Percentiles rank a stretch among this genome's conserved stretches.
Conservation (phyloP, 2,888 invertebrate genomes). For the Drosophila recens region DNA sequence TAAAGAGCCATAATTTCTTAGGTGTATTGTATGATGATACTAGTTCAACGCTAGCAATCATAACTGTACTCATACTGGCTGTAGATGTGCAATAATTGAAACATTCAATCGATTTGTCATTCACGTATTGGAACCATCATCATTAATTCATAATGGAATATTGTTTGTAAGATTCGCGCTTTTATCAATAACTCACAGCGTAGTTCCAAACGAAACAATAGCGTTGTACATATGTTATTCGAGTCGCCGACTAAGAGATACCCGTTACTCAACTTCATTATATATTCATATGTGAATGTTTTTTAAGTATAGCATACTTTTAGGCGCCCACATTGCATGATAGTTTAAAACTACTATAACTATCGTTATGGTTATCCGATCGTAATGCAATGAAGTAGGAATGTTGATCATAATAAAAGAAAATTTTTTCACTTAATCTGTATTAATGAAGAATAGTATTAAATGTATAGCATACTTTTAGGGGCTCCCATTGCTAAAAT, state of each 20-base stretch:
- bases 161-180: slow-evolving; percentile 6
- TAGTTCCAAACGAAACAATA: not conserved
- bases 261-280: not conserved
- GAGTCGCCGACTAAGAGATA: not conserved
- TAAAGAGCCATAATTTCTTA: slow-evolving; percentile 62
- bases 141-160: slow-evolving; percentile 18
- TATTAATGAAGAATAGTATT: too few relatives aligned
- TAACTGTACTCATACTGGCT: slow-evolving; percentile 24
- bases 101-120: slow-evolving; percentile 39
- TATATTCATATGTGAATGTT: too few relatives aligned
- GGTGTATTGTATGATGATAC: slow-evolving; percentile 22
- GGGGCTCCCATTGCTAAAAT: too few relatives aligned
- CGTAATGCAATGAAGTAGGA: not conserved
- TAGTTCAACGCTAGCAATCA: slow-evolving; percentile 24
- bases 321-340: too few relatives aligned
- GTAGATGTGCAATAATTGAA: slow-evolving; percentile 32
- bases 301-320: too few relatives aligned
- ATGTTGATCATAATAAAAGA: too few relatives aligned
- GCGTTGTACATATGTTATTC: not conserved
- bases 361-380: not conserved
- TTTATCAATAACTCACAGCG: slow-evolving; percentile 9
- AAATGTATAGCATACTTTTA: too few relatives aligned
- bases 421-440: too few relatives aligned
- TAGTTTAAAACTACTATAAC: not conserved
- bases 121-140: slow-evolving; percentile 26